A percentile compares a stretch with the other conserved stretches of the same genome.
phyloP scores from a whole-genome alignment of 1,140 invertebrate species.

The Ruditapes philippinarum region DNA sequence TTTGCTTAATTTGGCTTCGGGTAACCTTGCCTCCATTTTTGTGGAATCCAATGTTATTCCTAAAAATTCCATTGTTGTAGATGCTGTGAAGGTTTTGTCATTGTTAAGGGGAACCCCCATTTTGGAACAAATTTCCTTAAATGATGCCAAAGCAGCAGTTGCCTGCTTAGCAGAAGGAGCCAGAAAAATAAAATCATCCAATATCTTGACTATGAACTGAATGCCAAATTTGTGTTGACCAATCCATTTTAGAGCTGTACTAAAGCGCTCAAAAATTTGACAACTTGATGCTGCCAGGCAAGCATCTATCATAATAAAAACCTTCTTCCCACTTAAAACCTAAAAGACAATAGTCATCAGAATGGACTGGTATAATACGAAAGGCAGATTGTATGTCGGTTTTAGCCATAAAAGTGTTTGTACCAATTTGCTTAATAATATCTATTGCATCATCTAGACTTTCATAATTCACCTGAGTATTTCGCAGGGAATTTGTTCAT shows the following conservation, averaged over 20 bases:
- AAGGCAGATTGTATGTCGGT: slow-evolving; percentile 24
- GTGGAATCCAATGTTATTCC: too few relatives aligned
- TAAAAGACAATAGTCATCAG: slow-evolving; percentile 15
- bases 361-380: slow-evolving; percentile 14
- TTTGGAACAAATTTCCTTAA: slow-evolving; percentile 1
- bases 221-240: not conserved
- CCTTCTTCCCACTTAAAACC: not conserved
- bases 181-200: slow-evolving; percentile 43
- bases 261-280: not conserved
- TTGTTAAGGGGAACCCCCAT: slow-evolving; percentile 15
- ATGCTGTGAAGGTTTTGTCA: too few relatives aligned
- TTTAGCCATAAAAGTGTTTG: not conserved
- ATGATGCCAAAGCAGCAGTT: not conserved
- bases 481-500: slow-evolving; percentile 12
- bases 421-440: not conserved
- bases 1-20: too few relatives aligned
- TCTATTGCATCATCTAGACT: slow-evolving; percentile 9
- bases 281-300: not conserved
- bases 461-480: slow-evolving; percentile 33
- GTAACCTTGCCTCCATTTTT: too few relatives aligned
- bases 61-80: too few relatives aligned
- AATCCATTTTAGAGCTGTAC: not conserved
- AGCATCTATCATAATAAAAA: slow-evolving; percentile 42
- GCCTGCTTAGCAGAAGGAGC: not conserved
- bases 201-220: not conserved